Conservation (phyloP, 1,140 invertebrate species). For the Drosophila sproati region DNA sequence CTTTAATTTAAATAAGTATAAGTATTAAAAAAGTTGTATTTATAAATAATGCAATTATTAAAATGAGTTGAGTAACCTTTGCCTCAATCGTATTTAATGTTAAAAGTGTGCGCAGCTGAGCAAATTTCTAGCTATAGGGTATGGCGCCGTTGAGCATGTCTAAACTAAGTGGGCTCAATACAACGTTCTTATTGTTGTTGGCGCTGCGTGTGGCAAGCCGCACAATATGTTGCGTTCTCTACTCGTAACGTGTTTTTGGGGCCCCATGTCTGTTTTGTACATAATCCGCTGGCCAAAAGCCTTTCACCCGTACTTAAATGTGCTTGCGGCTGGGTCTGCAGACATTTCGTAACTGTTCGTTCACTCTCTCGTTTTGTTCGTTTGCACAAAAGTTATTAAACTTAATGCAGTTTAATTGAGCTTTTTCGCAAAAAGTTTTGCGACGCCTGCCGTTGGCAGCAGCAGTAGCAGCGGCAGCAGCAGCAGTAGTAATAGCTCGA, state of each 20-base stretch:
- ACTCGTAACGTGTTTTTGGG: slow-evolving; percentile 27
- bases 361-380: slow-evolving; percentile 14
- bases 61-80: background rate
- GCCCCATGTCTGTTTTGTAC: slow-evolving; percentile 64
- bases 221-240: slow-evolving; percentile 70
- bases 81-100: background rate
- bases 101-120: background rate
- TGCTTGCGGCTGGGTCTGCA: slow-evolving; percentile 48
- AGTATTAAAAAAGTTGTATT: too few species aligned
- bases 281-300: slow-evolving; percentile 70
- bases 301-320: slow-evolving; percentile 43
- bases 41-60: too few species aligned
- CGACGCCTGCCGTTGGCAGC: slow-evolving; percentile 74
- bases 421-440: slow-evolving; percentile 74
- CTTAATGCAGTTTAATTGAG: slow-evolving; percentile 83
- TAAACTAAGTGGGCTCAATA: background rate
- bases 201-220: slow-evolving; percentile 74
- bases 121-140: background rate
- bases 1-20: too few species aligned
- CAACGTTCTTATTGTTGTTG: slow-evolving; percentile 43
- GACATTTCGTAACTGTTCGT: slow-evolving; percentile 63
- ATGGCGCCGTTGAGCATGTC: background rate
- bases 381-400: slow-evolving; percentile 76
- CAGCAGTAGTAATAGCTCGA: background rate
- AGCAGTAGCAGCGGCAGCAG: slow-evolving; percentile 5